Evolutionary conservation across 1,140 invertebrate genomes (phyloP).

Genomic region (Neuroterus valhalla): DNA sequence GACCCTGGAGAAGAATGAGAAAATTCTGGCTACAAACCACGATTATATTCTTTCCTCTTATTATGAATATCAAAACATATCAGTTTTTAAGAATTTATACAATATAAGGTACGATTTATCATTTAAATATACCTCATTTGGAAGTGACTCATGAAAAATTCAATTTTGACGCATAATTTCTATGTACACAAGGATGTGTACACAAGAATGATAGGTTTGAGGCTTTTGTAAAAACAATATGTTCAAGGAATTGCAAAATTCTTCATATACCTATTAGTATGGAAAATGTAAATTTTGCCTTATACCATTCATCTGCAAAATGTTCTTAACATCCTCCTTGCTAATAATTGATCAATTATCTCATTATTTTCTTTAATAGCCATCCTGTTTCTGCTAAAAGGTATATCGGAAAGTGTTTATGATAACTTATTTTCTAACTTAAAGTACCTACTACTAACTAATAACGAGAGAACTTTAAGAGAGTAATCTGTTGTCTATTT

Average conservation of each 20-base stretch:
- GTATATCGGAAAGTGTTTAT: not conserved
- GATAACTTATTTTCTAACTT: not conserved
- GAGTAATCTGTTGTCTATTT: slow-evolving; percentile 5
- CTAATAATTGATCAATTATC: not conserved
- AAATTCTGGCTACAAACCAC: not conserved
- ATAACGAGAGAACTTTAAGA: not conserved
- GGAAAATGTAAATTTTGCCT: slow-evolving; percentile 11
- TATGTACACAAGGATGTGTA: too few relatives aligned
- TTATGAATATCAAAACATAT: not conserved
- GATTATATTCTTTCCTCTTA: not conserved
- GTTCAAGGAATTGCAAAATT: not conserved
- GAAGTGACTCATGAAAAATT: not conserved
- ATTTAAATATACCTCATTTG: not conserved
- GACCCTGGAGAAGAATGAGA: not conserved
- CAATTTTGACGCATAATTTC: too few relatives aligned
- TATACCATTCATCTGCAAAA: not conserved
- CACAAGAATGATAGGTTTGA: too few relatives aligned
- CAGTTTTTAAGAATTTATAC: not conserved
- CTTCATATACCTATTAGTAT: not conserved
- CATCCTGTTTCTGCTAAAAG: not conserved
- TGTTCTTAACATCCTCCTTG: not conserved
- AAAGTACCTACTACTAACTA: not conserved
- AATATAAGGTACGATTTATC: not conserved
- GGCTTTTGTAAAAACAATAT: too few relatives aligned
- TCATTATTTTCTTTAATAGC: not conserved